Percentiles rank a stretch among this genome's conserved stretches.
These are phyloP conservation scores for Triplophysa dalaica DNA, from an alignment of 2,113 vertebrate species.

Conservation along the genomic window DNA sequence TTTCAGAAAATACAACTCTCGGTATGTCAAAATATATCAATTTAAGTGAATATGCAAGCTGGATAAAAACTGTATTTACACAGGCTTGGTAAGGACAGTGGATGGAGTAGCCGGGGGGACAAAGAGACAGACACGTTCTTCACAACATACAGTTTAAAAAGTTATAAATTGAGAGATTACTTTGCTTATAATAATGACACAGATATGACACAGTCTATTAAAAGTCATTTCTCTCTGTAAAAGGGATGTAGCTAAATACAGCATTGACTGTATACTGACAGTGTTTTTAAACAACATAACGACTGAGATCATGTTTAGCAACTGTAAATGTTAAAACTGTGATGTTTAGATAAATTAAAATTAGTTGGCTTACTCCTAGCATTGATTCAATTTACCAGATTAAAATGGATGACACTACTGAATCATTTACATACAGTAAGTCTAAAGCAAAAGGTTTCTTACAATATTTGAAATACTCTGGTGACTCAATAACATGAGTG, in stretches of 20 bases:
- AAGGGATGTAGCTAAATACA: slow-evolving; percentile 42
- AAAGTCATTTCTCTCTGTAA: background rate
- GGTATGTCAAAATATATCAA: slow-evolving; percentile 69
- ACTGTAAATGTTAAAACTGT: background rate
- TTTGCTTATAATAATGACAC: slow-evolving; percentile 7
- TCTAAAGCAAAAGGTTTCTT: background rate
- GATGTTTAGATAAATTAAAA: background rate
- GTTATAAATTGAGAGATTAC: slow-evolving; percentile 2
- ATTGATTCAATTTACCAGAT: background rate
- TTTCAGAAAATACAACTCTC: slow-evolving; percentile 70
- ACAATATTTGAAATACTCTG: background rate
- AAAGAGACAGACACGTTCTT: background rate
- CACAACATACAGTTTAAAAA: background rate
- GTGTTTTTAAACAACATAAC: slow-evolving; percentile 11
- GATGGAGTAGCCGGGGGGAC: background rate
- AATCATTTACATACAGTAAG: background rate
- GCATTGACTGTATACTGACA: slow-evolving; percentile 4
- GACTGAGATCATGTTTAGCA: background rate
- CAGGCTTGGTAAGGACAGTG: slow-evolving; percentile 1
- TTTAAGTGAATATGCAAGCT: slow-evolving; percentile 40
- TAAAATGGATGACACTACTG: background rate
- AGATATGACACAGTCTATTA: slow-evolving; percentile 8
- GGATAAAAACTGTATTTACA: background rate
- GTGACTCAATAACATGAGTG: background rate
- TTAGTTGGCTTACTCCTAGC: background rate